A percentile compares a stretch with the other conserved stretches of the same genome.
These are phyloP conservation scores for Parnassius glacialis DNA, from an alignment of 2,888 invertebrate genomes.

Conservation along the genomic window DNA sequence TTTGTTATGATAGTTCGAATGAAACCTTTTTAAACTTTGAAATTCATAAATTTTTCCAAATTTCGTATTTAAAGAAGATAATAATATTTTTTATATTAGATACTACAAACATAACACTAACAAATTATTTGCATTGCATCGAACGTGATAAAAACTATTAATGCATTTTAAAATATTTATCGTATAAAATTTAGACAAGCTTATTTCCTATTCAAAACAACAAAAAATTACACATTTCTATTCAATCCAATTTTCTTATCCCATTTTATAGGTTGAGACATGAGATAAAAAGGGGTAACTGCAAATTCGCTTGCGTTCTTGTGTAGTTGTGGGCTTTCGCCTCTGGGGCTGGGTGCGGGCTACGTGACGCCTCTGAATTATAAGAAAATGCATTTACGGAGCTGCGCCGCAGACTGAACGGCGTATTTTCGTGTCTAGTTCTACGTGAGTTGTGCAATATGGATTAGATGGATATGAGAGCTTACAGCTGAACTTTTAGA, in stretches of 20 bases:
- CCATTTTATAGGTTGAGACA: constrained; percentile 62
- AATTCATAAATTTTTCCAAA: too few relatives aligned
- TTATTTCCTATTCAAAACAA: constrained; percentile 27
- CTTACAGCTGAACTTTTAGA: constrained; percentile 34
- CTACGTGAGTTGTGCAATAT: constrained; percentile 53
- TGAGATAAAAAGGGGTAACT: constrained; percentile 73
- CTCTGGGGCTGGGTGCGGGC: constrained; percentile 56
- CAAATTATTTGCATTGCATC: too few relatives aligned
- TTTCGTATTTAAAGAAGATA: too few relatives aligned
- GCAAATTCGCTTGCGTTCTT: constrained; percentile 74
- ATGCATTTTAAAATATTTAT: constrained; percentile 25
- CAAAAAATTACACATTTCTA: constrained; percentile 41
- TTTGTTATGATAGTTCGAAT: too few relatives aligned
- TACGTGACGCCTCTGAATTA: constrained; percentile 79
- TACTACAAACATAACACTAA: too few relatives aligned
- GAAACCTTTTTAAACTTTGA: too few relatives aligned
- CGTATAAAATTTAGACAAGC: constrained; percentile 24
- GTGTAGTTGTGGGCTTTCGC: constrained; percentile 53
- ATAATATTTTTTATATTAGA: too few relatives aligned
- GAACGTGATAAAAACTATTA: constrained; percentile 12
- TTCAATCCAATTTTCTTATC: constrained; percentile 68
- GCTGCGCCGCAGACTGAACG: constrained; percentile 55
- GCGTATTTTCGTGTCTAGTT: constrained; percentile 62
- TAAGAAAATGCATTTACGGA: constrained; percentile 79
- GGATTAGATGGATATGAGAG: constrained; percentile 46